phyloP scores from a whole-genome alignment of 2,888 invertebrate genomes.

The Rambutsinella grinnellia region DNA sequence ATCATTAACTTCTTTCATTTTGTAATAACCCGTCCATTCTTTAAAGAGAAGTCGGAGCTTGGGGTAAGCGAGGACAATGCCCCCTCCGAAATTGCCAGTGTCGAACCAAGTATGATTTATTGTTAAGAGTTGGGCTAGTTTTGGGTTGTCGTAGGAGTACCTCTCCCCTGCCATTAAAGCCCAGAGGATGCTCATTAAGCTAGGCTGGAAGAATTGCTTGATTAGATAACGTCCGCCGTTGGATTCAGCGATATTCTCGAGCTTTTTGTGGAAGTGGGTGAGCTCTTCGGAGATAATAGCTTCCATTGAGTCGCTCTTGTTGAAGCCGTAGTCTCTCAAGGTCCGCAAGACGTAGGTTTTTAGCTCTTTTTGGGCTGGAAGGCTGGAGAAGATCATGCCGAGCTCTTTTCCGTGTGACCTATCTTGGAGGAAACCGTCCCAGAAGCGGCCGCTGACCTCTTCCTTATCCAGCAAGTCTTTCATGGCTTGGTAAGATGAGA shows the following conservation, averaged over 20 bases:
- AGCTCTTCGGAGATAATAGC: constrained; percentile 48
- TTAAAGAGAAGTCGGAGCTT: constrained; percentile 78
- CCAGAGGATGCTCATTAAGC: constrained; percentile 64
- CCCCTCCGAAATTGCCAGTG: constrained; percentile 63
- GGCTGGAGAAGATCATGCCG: constrained; percentile 44
- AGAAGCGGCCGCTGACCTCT: constrained; percentile 58
- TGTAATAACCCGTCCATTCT: constrained; percentile 75
- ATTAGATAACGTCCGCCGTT: constrained; percentile 54
- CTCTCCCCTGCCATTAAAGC: constrained; percentile 62
- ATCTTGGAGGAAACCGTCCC: constrained; percentile 61
- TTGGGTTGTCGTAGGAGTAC: constrained; percentile 62
- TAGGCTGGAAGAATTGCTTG: constrained; percentile 62
- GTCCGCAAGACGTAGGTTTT: constrained; percentile 56
- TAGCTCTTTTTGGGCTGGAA: constrained; percentile 49
- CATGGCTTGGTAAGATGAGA: constrained; percentile 53
- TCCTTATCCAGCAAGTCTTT: constrained; percentile 54
- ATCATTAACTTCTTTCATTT: constrained; percentile 54
- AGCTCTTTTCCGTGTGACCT: constrained; percentile 62
- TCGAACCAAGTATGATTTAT: constrained; percentile 63
- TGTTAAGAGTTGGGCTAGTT: constrained; percentile 55
- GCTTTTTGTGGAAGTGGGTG: constrained; percentile 42
- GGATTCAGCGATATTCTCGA: constrained; percentile 23
- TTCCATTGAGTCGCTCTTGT: constrained; percentile 58
- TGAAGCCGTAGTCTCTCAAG: constrained; percentile 60
- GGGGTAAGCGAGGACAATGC: constrained; percentile 68